Percentiles rank a stretch among this genome's conserved stretches.
Evolutionary conservation across 2,113 vertebrate species (phyloP).

Genomic region (Pycnonotus jocosus): DNA sequence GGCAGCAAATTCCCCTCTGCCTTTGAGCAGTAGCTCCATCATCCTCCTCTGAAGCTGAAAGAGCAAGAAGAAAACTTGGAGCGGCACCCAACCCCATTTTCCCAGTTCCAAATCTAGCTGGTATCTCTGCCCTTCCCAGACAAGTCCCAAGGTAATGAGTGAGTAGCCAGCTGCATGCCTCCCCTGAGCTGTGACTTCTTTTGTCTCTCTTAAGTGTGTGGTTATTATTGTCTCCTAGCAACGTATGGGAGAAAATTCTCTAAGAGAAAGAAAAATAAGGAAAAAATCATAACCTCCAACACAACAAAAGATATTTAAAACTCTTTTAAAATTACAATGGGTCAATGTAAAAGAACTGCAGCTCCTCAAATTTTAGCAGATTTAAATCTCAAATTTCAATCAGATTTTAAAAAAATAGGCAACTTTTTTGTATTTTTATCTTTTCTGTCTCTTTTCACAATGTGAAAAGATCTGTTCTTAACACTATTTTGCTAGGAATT

Average conservation of each 20-base stretch:
- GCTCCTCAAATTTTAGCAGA: neutral
- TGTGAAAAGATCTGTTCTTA: neutral
- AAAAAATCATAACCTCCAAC: neutral
- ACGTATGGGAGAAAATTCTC: neutral
- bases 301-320: neutral
- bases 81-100: neutral
- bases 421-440: neutral
- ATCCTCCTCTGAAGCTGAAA: neutral
- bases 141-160: neutral
- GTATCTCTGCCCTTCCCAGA: neutral
- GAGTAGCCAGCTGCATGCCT: too few relatives aligned
- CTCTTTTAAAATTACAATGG: neutral
- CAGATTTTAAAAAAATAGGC: neutral
- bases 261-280: neutral
- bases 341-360: neutral
- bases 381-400: neutral
- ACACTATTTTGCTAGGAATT: neutral
- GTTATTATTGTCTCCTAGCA: neutral
- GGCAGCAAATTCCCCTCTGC: rapidly evolving
- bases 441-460: neutral
- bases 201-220: neutral
- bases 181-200: neutral
- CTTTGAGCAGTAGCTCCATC: neutral
- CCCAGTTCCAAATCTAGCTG: neutral
- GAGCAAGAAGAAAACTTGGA: neutral